Base-by-base conservation (phyloP, 2,888 invertebrate species). In the Acleris laterana region DNA sequence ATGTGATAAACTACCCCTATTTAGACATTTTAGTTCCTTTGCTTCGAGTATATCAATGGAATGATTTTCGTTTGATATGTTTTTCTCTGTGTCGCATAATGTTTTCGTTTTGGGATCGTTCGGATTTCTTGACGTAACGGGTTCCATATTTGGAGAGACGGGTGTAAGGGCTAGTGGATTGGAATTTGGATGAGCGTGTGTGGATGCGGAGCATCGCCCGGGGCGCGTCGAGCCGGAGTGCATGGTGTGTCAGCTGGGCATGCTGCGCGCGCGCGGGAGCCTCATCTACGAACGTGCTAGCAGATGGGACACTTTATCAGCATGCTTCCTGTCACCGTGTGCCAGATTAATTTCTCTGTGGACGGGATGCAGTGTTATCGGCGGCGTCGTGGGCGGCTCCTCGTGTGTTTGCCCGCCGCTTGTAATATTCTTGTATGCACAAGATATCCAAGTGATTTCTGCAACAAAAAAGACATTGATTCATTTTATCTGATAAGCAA, bases 371-470 rank as follows among this genome's bases (percentile, higher is more conserved):
- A 78, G 78, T 76, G 85, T 86, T 90, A 89, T 88, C 89, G 81
- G 71, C 84, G 73, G 80, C 84, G 89, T 90, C 88, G 89, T 88
- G 83, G 90, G 88, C 76, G 80, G 38, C 70, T 78, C 60, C 60
- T 32, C 57, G 57, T 76, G 76, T 85, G 85, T 87, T 88, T 86
- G 85, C 81, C 84, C 78, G 82, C 78, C 82, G 85, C 89, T 88
- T 88, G 80, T 83, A 87, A 88, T 87, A 84, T 84, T 87, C 89
- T 90, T 91, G 88, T 87, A 76, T 85, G 79, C 79, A 85, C 87
- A 88, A 90, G 91, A 88, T 89, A 89, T 87, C 74, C 79, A 82
- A 89, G 87, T 82, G 83, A 88, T 88, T 84, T 90, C 92, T 92
- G 90, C 81, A 93, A 93, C 89, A 90, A 90, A 82, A 82, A 80